These are phyloP conservation scores for Plebejus melissa DNA, from an alignment of 2,888 invertebrate genomes.

Conservation along the genomic window DNA sequence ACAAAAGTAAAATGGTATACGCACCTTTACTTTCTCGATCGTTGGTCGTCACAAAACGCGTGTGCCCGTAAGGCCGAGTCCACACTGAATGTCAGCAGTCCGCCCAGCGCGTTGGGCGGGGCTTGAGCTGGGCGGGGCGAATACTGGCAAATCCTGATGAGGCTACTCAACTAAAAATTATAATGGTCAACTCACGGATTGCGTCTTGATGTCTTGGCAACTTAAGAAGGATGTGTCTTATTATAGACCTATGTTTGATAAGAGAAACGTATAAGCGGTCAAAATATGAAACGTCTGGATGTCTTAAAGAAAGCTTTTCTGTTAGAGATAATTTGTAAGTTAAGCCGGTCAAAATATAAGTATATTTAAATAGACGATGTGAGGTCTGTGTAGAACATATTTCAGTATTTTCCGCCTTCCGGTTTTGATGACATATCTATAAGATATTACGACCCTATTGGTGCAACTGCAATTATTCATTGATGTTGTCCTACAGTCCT, in stretches of 20 bases:
- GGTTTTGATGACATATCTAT: too few species aligned
- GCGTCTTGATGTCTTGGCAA: neutral
- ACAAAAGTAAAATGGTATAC: constrained; percentile 33
- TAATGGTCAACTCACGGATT: constrained; percentile 50
- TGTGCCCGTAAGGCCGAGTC: constrained; percentile 40
- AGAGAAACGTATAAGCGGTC: neutral
- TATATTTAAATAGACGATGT: too few species aligned
- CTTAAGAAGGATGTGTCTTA: neutral
- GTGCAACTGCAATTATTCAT: too few species aligned
- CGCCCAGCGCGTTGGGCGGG: constrained; percentile 64
- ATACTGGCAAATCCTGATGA: constrained; percentile 60
- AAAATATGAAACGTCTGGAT: neutral
- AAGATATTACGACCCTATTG: too few species aligned
- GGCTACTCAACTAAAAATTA: constrained; percentile 50
- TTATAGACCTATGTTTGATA: neutral
- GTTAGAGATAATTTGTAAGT: too few species aligned
- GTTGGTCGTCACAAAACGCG: constrained; percentile 36
- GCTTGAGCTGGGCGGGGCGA: constrained; percentile 59
- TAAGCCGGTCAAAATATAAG: too few species aligned
- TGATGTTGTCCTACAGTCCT: too few species aligned
- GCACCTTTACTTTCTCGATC: constrained; percentile 37
- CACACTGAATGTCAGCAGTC: constrained; percentile 49
- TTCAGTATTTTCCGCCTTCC: too few species aligned
- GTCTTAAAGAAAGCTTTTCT: too few species aligned
- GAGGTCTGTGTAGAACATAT: too few species aligned